Evolutionary conservation across 1,140 invertebrate species (phyloP).

Genomic region (Drosophila seguyi): DNA sequence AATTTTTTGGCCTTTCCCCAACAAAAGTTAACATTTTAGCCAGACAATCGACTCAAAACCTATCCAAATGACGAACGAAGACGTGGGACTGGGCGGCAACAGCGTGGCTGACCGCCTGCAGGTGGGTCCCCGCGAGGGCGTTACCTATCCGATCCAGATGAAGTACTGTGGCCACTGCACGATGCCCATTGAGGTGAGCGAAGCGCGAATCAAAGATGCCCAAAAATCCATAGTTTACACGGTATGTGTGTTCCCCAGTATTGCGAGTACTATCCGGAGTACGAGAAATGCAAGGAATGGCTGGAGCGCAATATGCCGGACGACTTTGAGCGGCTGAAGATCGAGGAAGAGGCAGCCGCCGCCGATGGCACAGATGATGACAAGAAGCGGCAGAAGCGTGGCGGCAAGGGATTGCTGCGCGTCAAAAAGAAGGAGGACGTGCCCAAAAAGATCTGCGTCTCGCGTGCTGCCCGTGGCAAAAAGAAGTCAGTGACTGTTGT

Average conservation of each 20-base stretch:
- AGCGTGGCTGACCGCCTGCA: constrained; percentile 73
- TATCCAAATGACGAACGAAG: constrained; percentile 65
- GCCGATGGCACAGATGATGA: constrained; percentile 91
- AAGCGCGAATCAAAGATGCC: background rate
- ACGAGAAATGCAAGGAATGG: constrained; percentile 99
- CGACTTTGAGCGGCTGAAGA: constrained; percentile 93
- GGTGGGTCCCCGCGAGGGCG: constrained; percentile 80
- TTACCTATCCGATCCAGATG: constrained; percentile 94
- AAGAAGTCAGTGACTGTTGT: constrained; percentile 99
- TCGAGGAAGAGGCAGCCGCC: constrained; percentile 87
- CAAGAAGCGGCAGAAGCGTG: constrained; percentile 95
- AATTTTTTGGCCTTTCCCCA: constrained; percentile 9
- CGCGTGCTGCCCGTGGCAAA: constrained; percentile 97
- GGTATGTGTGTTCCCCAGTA: constrained; percentile 88
- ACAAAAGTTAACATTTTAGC: constrained; percentile 9
- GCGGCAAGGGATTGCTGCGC: constrained; percentile 95
- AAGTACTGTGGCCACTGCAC: constrained; percentile 97
- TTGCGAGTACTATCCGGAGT: constrained; percentile 99
- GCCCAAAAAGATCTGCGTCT: constrained; percentile 96
- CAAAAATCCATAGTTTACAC: constrained; percentile 10
- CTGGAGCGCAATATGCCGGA: constrained; percentile 96
- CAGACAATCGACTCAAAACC: constrained; percentile 10
- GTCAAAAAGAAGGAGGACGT: constrained; percentile 94
- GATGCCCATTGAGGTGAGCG: constrained; percentile 92
- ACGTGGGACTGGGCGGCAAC: constrained; percentile 10